Evolutionary conservation across 2,888 invertebrate species (phyloP), one percentile per base, ranked within the genome.

Genomic region (Dasypogon diadema): DNA sequence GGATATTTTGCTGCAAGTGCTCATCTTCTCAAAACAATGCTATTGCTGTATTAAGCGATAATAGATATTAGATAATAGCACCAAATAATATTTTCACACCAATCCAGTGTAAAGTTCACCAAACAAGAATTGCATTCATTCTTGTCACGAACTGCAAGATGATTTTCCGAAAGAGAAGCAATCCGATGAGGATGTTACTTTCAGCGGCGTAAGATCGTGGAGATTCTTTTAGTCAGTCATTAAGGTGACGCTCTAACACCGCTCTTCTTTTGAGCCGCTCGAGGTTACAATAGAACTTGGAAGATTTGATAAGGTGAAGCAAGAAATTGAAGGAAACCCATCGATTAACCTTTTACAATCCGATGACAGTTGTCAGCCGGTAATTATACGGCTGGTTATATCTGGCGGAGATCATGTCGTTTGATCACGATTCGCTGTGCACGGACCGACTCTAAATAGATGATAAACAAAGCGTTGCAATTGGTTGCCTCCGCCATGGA

Each of bases 281-380:
- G 22, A 22, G 14, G 34, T 30, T 30, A 34, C 60, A 60, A 60
- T 60, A 14, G 34, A 34, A 34, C 16, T 34, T 60, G 5, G 5
- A 18, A 16, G 37, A 60, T 60, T 60, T 60, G 60, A 60, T 60
- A 34, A 14, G 60, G 18, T 10, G 34, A 60, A 4, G 60, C 22
- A 54, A 73, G 73, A 73, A 73, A 37, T 73, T 74, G 74, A 54
- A 75, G 63, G 63, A 60, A 63, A 48, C 24, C 30, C 74, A 75
- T 75, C 74, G 74, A 75, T 75, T 75, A 75, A 75, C 74, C 74
- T 63, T 54, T 75, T 75, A 75, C 60, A 63, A 51, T 60, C 51
- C 63, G 74, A 75, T 75, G 74, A 75, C 74, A 75, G 74, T 75
- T 75, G 74, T 75, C 74, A 75, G 51, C 60, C 60, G 54, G 74